Evolutionary conservation across 2,797 vertebrate species (phyloP).

Genomic region (Pseudocheirus occidentalis): DNA sequence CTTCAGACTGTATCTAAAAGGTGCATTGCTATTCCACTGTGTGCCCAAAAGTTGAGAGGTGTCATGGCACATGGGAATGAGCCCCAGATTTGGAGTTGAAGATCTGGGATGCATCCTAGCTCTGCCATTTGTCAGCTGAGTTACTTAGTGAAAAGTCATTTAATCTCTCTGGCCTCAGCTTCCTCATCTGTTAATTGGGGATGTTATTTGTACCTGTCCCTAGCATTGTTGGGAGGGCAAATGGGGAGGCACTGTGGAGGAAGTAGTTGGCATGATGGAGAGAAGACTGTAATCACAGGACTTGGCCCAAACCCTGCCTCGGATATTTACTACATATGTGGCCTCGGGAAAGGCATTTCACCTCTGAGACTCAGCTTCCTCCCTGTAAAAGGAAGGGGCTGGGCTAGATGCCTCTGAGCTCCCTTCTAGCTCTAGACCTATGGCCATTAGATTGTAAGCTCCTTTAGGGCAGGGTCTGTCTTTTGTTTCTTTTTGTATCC

Average conservation of each 20-base stretch:
- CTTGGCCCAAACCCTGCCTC: background rate
- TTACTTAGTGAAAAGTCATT: background rate
- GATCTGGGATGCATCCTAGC: background rate
- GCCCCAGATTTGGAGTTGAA: background rate
- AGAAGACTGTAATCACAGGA: background rate
- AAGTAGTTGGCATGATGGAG: background rate
- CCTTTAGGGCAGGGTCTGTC: fast-evolving
- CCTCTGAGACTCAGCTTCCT: background rate
- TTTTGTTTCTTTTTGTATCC: background rate
- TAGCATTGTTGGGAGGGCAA: background rate
- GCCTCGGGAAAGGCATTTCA: background rate
- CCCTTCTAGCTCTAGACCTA: background rate
- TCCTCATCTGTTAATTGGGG: background rate
- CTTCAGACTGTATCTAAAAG: background rate
- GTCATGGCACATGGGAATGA: background rate
- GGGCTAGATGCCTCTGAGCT: background rate
- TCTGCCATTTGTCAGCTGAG: background rate
- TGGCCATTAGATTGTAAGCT: background rate
- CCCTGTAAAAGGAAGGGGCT: background rate
- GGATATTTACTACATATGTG: fast-evolving
- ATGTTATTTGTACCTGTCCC: background rate
- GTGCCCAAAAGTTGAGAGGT: background rate
- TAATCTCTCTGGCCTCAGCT: background rate
- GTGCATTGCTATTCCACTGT: background rate
- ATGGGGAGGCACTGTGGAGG: background rate